phyloP scores from a whole-genome alignment of 2,888 invertebrate genomes.

The Orchestes rusci region DNA sequence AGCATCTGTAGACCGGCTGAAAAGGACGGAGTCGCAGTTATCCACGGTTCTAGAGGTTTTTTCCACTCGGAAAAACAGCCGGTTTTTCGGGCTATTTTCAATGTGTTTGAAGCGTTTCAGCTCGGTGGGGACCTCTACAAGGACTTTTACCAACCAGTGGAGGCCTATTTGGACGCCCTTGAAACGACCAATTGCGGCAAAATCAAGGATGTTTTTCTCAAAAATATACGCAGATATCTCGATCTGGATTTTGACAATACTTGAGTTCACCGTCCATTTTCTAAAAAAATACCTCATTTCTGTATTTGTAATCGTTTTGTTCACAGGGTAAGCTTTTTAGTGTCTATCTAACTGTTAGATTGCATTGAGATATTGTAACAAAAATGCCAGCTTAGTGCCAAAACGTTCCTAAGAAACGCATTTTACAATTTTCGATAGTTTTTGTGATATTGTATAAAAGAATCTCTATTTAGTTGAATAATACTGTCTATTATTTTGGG shows the following conservation, averaged over 20 bases:
- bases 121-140: constrained; percentile 58
- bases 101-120: constrained; percentile 58
- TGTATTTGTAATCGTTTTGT: too few species aligned
- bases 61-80: constrained; percentile 84
- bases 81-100: constrained; percentile 67
- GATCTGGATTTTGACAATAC: constrained; percentile 36
- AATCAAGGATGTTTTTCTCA: constrained; percentile 49
- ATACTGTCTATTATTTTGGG: too few species aligned
- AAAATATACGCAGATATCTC: constrained; percentile 42
- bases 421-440: too few species aligned
- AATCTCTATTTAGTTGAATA: too few species aligned
- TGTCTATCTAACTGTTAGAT: too few species aligned
- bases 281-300: too few species aligned
- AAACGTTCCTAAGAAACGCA: too few species aligned
- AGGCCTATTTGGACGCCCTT: constrained; percentile 48
- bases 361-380: too few species aligned
- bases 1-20: constrained; percentile 66
- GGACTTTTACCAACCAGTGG: constrained; percentile 54
- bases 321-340: too few species aligned
- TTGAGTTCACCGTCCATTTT: too few species aligned
- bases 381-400: too few species aligned
- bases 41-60: constrained; percentile 83
- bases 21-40: constrained; percentile 64
- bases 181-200: constrained; percentile 59
- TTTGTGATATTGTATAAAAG: too few species aligned